Percentiles rank a stretch among this genome's conserved stretches.
Evolutionary conservation across 2,797 vertebrate species (phyloP).

Genomic region (Halcyon smyrnensis): DNA sequence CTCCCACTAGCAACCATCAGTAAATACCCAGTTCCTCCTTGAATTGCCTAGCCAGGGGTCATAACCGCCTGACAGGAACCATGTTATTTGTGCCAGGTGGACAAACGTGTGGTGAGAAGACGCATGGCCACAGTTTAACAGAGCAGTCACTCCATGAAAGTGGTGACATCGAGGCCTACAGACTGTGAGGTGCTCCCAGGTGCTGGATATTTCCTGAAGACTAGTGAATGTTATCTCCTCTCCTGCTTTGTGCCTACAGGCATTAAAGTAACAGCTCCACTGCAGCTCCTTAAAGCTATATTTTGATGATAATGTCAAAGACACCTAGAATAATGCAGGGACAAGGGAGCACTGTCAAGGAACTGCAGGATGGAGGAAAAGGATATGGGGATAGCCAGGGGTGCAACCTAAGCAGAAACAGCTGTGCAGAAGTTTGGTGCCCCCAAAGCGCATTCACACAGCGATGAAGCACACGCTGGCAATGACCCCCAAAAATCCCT

Average conservation of each 20-base stretch:
- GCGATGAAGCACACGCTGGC: not conserved
- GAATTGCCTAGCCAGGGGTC: not conserved
- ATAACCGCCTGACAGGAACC: not conserved
- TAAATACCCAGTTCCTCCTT: not conserved
- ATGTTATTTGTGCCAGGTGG: fast-evolving
- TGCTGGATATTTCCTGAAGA: not conserved
- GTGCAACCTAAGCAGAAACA: not conserved
- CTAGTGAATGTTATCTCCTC: not conserved
- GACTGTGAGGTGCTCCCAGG: fast-evolving
- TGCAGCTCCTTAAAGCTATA: not conserved
- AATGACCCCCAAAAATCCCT: not conserved
- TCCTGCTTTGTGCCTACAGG: not conserved
- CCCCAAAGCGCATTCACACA: not conserved
- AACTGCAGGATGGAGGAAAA: not conserved
- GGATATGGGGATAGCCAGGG: not conserved
- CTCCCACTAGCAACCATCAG: not conserved
- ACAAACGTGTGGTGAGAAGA: fast-evolving
- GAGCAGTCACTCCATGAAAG: not conserved
- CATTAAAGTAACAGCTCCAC: not conserved
- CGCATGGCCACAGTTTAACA: fast-evolving
- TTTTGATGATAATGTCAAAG: not conserved
- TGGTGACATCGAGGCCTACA: fast-evolving
- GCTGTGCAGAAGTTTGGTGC: not conserved
- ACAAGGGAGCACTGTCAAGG: not conserved
- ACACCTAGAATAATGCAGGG: not conserved